phyloP scores from a whole-genome alignment of 2,113 vertebrate species.

The Sinocyclocheilus grahami region DNA sequence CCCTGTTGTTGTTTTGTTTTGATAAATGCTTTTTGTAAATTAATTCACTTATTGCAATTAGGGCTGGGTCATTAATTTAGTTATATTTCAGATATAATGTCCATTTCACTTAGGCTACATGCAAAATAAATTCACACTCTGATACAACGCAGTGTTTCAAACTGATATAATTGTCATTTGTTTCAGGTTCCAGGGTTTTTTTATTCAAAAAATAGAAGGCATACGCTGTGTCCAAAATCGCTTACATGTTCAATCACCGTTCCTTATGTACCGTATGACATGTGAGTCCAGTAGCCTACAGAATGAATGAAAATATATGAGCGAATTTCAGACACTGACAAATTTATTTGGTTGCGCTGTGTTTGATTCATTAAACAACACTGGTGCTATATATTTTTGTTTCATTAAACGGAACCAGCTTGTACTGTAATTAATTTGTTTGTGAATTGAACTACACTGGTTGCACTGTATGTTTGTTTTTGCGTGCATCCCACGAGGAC shows the following conservation, averaged over 20 bases:
- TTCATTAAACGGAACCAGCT: too few species aligned
- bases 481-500: too few species aligned
- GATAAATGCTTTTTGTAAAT: background rate
- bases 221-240: background rate
- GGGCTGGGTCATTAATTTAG: background rate
- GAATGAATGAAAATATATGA: background rate
- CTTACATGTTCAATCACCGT: background rate
- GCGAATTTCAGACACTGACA: background rate
- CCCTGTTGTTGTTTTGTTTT: background rate
- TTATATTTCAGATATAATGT: background rate
- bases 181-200: background rate
- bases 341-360: background rate
- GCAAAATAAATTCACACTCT: background rate
- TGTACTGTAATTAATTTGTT: too few species aligned
- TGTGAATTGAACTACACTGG: too few species aligned
- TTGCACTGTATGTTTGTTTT: too few species aligned
- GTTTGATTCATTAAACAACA: background rate
- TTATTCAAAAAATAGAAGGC: background rate
- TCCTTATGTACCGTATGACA: background rate
- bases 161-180: background rate
- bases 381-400: too few species aligned
- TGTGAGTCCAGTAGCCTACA: background rate
- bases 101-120: background rate
- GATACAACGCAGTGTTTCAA: background rate
- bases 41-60: background rate